These are phyloP conservation scores for Euphonia xanthogaster DNA, from an alignment of 2,797 vertebrate species.

Conservation along the genomic window DNA sequence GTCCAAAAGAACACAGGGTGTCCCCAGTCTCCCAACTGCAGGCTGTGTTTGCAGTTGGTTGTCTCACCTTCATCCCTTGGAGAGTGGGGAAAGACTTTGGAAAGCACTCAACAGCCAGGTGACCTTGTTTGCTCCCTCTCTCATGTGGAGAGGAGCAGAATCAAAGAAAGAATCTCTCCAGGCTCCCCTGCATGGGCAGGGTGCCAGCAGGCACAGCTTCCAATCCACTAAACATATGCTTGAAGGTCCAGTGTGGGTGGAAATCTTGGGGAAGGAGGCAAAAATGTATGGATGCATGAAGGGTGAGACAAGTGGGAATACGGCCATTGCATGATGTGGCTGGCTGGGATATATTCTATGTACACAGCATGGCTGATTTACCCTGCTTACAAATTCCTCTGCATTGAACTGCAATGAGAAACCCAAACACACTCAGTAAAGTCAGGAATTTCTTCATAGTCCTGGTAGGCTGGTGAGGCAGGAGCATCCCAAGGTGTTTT, in stretches of 20 bases:
- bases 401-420: fast-evolving
- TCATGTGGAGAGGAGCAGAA: neutral
- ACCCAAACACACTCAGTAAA: neutral
- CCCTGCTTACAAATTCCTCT: neutral
- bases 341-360: neutral
- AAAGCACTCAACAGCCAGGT: neutral
- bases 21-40: neutral
- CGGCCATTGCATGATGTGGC: neutral
- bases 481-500: neutral
- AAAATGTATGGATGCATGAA: neutral
- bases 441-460: neutral
- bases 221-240: neutral
- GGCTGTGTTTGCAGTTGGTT: neutral
- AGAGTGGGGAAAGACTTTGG: neutral
- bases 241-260: neutral
- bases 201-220: neutral
- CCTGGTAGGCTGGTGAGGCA: neutral
- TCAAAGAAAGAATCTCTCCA: neutral
- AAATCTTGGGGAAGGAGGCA: neutral
- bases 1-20: neutral
- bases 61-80: neutral
- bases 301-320: neutral
- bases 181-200: neutral
- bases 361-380: neutral
- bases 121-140: neutral